Evolutionary conservation across 1,140 invertebrate genomes (phyloP), one percentile per base, ranked within the genome.

Genomic region (Scaptomyza graminum): DNA sequence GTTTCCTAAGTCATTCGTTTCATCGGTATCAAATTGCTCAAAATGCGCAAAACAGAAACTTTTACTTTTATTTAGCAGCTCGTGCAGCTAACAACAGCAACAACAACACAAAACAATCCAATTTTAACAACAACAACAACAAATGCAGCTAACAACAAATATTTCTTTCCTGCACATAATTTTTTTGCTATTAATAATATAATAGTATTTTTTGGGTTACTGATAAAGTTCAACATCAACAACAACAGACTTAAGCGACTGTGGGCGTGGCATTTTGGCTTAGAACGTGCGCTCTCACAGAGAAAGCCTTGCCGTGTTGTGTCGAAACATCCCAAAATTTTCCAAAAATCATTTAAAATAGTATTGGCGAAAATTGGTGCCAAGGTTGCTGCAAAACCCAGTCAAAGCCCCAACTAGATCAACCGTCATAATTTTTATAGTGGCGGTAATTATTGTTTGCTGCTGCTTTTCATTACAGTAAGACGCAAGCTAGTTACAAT

Each of bases 381-480:
- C 77, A 85, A 85, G 81, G 81, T 79, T 84, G 81, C 22, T 73
- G 57, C 80, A 50, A 83, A 72, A 68, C 76, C 76, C 52, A 82
- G 65, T 54, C 66, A 71, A 68, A 81, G 70, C 65, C 77, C 81
- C 81, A 85, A 85, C 87, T 85, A 85, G 81, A 85, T 85, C 81
- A 85, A 82, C 69, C 87, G 82, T 85, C 82, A 87, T 85, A 81
- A 87, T 85, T 85, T 85, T 75, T 73, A 72, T 85, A 68, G 64
- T 67, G n/a, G n/a, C n/a, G 67, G 54, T 79, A 79, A 79, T 78
- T 83, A 49, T 78, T 66, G 47, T n/a, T 65, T 76, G 39, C 56
- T 52, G 39, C 47, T 18, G 41, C 28, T 25, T 16, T 52, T 67
- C 34, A 44, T 50, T 51, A 69, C 41, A 55, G 44, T 50, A 65